Percentiles rank a stretch among this genome's conserved stretches.
Evolutionary conservation across 2,888 invertebrate species (phyloP).

Genomic region (Trisateles emortualis): DNA sequence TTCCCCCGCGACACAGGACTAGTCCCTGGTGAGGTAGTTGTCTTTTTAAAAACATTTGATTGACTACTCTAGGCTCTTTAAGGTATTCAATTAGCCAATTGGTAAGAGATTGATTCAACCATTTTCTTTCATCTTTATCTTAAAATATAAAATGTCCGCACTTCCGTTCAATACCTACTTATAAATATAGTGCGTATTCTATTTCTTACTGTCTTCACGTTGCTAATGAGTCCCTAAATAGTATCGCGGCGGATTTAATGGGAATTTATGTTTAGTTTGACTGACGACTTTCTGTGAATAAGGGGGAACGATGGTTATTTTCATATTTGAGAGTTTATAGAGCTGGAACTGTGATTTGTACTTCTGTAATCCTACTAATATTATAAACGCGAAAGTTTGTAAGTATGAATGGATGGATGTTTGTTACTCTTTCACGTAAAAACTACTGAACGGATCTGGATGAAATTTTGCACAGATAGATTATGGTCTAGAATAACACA

Average conservation of each 20-base stretch:
- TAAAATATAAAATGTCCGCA: slow-evolving; percentile 21
- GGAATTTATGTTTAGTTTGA: slow-evolving; percentile 43
- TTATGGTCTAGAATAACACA: too few relatives aligned
- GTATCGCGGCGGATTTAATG: slow-evolving; percentile 42
- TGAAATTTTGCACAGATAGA: too few relatives aligned
- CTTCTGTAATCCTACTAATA: neutral
- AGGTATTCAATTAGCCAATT: neutral
- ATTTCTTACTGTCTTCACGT: slow-evolving; percentile 41
- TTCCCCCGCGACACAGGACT: too few relatives aligned
- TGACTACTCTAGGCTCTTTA: too few relatives aligned
- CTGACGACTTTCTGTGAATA: slow-evolving; percentile 34
- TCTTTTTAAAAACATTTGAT: too few relatives aligned
- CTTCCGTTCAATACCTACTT: slow-evolving; percentile 38
- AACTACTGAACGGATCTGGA: too few relatives aligned
- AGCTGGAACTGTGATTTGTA: neutral
- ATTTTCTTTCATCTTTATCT: neutral
- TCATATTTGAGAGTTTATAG: neutral
- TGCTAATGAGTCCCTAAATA: slow-evolving; percentile 70
- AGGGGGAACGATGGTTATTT: slow-evolving; percentile 11
- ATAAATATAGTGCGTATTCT: slow-evolving; percentile 26
- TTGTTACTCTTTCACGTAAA: too few relatives aligned
- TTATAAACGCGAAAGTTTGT: too few relatives aligned
- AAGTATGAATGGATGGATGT: too few relatives aligned
- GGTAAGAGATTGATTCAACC: too few relatives aligned
- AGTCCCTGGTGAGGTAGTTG: too few relatives aligned